Base-by-base conservation (phyloP, 2,888 invertebrate species). In the Agrilus cyanescens region DNA sequence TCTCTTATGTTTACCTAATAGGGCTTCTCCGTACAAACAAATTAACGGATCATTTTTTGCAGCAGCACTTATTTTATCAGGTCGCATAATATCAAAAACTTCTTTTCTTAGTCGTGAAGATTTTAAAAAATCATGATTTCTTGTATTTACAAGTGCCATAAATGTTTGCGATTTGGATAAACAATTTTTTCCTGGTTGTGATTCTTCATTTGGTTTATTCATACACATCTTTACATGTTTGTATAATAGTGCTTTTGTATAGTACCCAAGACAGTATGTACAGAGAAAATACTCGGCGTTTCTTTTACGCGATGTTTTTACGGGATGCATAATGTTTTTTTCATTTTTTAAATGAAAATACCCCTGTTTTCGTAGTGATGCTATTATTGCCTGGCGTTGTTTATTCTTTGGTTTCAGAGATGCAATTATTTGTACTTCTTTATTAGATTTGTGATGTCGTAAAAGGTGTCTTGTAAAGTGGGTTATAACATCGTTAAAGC, bases 261-360 rank as follows among this genome's bases (percentile, higher is more conserved):
- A 47, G 32, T 44, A 38, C 12, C 46, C 46, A 3, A 47, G 16
- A 20, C 46, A 47, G 20, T 39, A 39, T 10, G 32, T 36, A 31
- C 44, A 49, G 18, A 43, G 36, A 41, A 48, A 41, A 39, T 46
- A 45, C 12, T 46, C 41, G n/a, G 37, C 29, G n/a, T 44, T 31
- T 8, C 40, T 14, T n/a, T n/a, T n/a, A n/a, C n/a, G n/a, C n/a
- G n/a, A 37, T 10, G 31, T 48, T 45, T 37, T 38, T 1, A 49
- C 45, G 14, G 46, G 46, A 29, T 43, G 32, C 33, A 44, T 7
- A 25, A 43, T 34, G 14, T 35, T 30, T 32, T 46, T 48, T 41
- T 48, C 46, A 2, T 10, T 39, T 2, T 45, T 42, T 15, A 48
- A 31, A 29, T 38, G 15, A 41, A 49, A 49, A 39, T 46, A 44